These are phyloP conservation scores for Bombyx mori DNA, from an alignment of 1,140 invertebrate genomes.

Conservation along the genomic window ASM3026992v2 NC_085133.1:1214501-1215000, in stretches of 20 bases:
- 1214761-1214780: not conserved
- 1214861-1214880: slow-evolving; percentile 85
- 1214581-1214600: too few relatives aligned
- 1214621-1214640: too few relatives aligned
- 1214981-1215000: slow-evolving; percentile 82
- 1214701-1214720: too few relatives aligned
- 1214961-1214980: slow-evolving; percentile 78
- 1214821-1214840: slow-evolving; percentile 78
- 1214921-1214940: slow-evolving; percentile 86
- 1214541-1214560: too few relatives aligned
- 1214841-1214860: slow-evolving; percentile 79
- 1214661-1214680: too few relatives aligned
- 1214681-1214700: too few relatives aligned
- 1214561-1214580: too few relatives aligned
- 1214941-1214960: slow-evolving; percentile 78
- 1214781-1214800: not conserved
- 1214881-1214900: slow-evolving; percentile 85
- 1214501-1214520: too few relatives aligned
- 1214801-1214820: slow-evolving; percentile 84
- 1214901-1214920: slow-evolving; percentile 83
- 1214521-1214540: too few relatives aligned
- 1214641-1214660: too few relatives aligned
- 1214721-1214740: too few relatives aligned
- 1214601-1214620: too few relatives aligned
- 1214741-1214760: not conserved